phyloP scores from a whole-genome alignment of 2,797 vertebrate genomes.

The Rallus crepitans region DNA sequence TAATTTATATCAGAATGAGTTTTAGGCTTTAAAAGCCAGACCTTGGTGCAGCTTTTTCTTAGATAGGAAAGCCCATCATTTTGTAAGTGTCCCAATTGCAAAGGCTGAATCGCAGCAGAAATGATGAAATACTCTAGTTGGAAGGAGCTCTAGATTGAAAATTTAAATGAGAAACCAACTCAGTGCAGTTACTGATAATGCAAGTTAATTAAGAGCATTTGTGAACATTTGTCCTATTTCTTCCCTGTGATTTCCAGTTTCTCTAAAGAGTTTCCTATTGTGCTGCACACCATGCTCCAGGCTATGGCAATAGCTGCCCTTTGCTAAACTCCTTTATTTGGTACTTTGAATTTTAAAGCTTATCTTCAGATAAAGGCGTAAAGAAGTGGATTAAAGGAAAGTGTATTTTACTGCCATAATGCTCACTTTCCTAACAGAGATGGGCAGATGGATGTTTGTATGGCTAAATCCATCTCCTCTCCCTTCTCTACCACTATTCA shows the following conservation, averaged over 20 bases:
- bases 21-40: slow-evolving; percentile 32
- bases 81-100: slow-evolving; percentile 21
- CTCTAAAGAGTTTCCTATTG: neutral
- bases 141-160: slow-evolving; percentile 45
- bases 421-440: neutral
- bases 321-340: neutral
- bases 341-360: slow-evolving; percentile 20
- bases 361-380: neutral
- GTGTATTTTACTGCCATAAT: neutral
- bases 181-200: slow-evolving; percentile 51
- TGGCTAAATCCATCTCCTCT: neutral
- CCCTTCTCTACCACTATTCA: no score
- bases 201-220: slow-evolving; percentile 63
- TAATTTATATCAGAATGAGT: slow-evolving; percentile 7
- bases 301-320: neutral
- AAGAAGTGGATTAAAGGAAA: neutral
- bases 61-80: slow-evolving; percentile 41
- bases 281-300: neutral
- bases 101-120: slow-evolving; percentile 45
- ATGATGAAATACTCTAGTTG: slow-evolving; percentile 35
- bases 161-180: slow-evolving; percentile 59
- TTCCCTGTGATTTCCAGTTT: slow-evolving; percentile 25
- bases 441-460: neutral
- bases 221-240: slow-evolving; percentile 47
- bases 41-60: neutral